Percentiles rank a stretch among this genome's conserved stretches.
Evolutionary conservation across 1,140 invertebrate species (phyloP).

Genomic region (Watersipora subatra): DNA sequence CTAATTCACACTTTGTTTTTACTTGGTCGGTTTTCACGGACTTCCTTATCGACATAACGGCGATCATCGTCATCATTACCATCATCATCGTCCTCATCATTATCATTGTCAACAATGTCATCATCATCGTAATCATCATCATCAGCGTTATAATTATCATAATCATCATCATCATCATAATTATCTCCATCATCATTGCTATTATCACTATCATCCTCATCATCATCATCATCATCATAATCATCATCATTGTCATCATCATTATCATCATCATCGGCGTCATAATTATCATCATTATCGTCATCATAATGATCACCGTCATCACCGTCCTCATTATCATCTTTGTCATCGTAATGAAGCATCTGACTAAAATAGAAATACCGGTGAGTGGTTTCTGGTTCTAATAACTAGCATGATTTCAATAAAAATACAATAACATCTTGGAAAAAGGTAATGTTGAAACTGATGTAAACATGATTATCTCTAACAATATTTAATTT

Average conservation of each 20-base stretch:
- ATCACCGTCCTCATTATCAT: neutral
- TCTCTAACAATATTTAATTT: too few relatives aligned
- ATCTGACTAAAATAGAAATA: neutral
- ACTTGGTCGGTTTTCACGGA: too few relatives aligned
- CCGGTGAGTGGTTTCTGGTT: neutral
- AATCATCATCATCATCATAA: too few relatives aligned
- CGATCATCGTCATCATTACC: neutral
- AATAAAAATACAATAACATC: neutral
- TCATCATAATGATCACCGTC: neutral
- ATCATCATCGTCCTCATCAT: neutral
- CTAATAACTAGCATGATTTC: too few relatives aligned
- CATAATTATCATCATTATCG: neutral
- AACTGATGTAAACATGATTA: neutral
- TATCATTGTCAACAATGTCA: neutral
- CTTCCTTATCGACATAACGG: neutral
- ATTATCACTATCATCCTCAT: too few relatives aligned
- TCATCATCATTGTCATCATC: too few relatives aligned
- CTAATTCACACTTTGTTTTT: neutral
- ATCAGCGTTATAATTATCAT: too few relatives aligned
- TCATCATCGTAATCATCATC: too few relatives aligned
- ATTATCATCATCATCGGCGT: too few relatives aligned
- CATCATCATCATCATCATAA: too few relatives aligned
- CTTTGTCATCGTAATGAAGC: neutral
- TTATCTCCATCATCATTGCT: neutral
- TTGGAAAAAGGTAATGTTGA: neutral